phyloP scores from a whole-genome alignment of 2,797 vertebrate genomes.

The Smutsia gigantea region DNA sequence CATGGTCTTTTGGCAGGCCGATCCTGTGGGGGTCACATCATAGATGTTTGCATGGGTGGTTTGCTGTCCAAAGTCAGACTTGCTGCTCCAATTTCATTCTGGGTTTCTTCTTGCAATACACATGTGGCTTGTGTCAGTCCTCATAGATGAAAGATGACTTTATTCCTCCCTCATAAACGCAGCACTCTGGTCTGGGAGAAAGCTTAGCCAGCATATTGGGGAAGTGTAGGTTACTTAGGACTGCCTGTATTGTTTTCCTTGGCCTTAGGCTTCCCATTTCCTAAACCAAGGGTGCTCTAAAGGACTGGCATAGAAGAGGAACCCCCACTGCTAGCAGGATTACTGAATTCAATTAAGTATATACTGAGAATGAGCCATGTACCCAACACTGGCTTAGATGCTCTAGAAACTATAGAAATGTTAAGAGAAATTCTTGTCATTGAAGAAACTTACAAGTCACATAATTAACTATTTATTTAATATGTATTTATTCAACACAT shows the following conservation, averaged over 20 bases:
- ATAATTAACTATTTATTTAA: slow-evolving; percentile 6
- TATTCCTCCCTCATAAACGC: neutral
- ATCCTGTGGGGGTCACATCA: neutral
- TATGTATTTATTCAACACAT: neutral
- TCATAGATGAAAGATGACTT: neutral
- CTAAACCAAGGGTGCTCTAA: slow-evolving; percentile 16
- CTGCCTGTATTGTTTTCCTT: slow-evolving; percentile 38
- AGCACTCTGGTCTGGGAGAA: neutral
- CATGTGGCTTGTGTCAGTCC: neutral
- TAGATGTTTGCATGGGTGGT: neutral
- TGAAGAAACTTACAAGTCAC: neutral
- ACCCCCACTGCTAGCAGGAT: neutral
- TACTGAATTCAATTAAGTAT: slow-evolving; percentile 29
- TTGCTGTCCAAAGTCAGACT: slow-evolving; percentile 31
- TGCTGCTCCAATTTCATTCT: slow-evolving; percentile 37
- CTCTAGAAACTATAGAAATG: slow-evolving; percentile 10
- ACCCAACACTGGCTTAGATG: neutral
- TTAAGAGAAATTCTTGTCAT: slow-evolving; percentile 50
- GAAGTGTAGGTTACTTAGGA: neutral
- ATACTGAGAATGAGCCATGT: neutral
- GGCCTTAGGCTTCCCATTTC: slow-evolving; percentile 22
- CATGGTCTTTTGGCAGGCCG: neutral
- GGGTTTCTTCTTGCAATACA: slow-evolving; percentile 3
- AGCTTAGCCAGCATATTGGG: neutral
- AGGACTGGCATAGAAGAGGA: neutral